These are phyloP conservation scores for Pteruthius melanotis DNA, from an alignment of 2,113 vertebrate genomes.

Conservation along the genomic window DNA sequence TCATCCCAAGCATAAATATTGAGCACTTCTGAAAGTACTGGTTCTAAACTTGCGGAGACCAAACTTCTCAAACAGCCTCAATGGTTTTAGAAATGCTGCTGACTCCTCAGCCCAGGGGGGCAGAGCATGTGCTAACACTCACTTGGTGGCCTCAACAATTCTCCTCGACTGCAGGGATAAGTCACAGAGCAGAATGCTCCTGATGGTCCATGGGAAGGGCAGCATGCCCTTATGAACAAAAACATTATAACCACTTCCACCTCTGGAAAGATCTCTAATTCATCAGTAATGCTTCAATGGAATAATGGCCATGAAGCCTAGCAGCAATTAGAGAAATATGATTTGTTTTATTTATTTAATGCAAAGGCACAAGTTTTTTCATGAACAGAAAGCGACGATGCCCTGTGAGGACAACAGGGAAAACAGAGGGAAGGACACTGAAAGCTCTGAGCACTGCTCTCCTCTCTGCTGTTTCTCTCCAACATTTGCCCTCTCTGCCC, in stretches of 20 bases:
- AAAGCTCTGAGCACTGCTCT: slow-evolving; percentile 21
- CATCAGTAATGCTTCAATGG: background rate
- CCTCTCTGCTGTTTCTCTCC: slow-evolving; percentile 29
- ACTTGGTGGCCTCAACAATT: background rate
- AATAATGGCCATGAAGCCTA: background rate
- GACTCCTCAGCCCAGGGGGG: background rate
- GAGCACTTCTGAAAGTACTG: background rate
- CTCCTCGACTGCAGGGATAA: background rate
- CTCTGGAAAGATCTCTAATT: background rate
- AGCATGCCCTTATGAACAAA: background rate
- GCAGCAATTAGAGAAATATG: background rate
- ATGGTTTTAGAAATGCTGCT: background rate
- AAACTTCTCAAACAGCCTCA: background rate
- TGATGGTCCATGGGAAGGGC: background rate
- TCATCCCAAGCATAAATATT: background rate
- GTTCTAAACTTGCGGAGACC: background rate
- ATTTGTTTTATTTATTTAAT: background rate
- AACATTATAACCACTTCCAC: background rate
- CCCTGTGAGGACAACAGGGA: background rate
- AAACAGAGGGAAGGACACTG: background rate
- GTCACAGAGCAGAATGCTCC: background rate
- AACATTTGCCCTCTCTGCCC: slow-evolving; percentile 59
- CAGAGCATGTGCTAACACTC: background rate
- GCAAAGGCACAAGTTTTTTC: background rate
- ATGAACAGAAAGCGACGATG: background rate